Evolutionary conservation across 2,888 invertebrate genomes (phyloP).

Genomic region (Encarsia formosa): DNA sequence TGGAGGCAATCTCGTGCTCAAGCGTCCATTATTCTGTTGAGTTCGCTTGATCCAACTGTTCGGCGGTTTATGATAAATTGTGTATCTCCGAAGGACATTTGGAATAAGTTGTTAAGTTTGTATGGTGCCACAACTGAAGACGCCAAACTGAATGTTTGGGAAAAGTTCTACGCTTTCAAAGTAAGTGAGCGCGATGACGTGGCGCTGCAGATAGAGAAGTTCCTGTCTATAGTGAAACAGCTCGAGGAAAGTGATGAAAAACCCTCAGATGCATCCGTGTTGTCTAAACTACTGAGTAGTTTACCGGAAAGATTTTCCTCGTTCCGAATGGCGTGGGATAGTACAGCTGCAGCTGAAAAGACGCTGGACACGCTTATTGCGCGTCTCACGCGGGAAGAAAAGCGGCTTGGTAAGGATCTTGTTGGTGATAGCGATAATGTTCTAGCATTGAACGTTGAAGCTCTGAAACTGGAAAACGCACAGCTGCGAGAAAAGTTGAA

Average conservation of each 20-base stretch:
- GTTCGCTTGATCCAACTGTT: constrained; percentile 2
- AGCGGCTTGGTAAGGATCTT: constrained; percentile 1
- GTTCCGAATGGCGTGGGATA: constrained; percentile 20
- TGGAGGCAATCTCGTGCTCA: constrained; percentile 3
- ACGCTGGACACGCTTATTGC: constrained; percentile 11
- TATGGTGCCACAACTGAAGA: constrained; percentile 25
- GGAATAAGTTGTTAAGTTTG: constrained; percentile 21
- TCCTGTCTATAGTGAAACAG: constrained; percentile 18
- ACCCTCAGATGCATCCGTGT: constrained; percentile 3
- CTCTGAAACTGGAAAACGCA: not conserved
- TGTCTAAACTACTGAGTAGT: constrained; percentile 12
- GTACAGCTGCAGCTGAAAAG: constrained; percentile 11
- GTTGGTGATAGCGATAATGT: not conserved
- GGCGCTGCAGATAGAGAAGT: constrained; percentile 17
- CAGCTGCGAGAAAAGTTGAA: not conserved
- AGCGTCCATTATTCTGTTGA: constrained; percentile 1
- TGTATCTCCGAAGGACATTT: constrained; percentile 11
- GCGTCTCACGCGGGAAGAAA: constrained; percentile 10
- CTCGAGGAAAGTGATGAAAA: constrained; percentile 10
- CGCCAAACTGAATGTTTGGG: constrained; percentile 18
- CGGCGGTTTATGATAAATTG: constrained; percentile 15
- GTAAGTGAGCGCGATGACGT: constrained; percentile 15
- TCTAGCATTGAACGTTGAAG: not conserved
- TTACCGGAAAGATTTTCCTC: constrained; percentile 13
- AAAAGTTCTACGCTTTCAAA: constrained; percentile 23